Evolutionary conservation across 2,113 vertebrate species (phyloP), one percentile per base, ranked within the genome.

Genomic region (Speoplatyrhinus poulsoni): DNA sequence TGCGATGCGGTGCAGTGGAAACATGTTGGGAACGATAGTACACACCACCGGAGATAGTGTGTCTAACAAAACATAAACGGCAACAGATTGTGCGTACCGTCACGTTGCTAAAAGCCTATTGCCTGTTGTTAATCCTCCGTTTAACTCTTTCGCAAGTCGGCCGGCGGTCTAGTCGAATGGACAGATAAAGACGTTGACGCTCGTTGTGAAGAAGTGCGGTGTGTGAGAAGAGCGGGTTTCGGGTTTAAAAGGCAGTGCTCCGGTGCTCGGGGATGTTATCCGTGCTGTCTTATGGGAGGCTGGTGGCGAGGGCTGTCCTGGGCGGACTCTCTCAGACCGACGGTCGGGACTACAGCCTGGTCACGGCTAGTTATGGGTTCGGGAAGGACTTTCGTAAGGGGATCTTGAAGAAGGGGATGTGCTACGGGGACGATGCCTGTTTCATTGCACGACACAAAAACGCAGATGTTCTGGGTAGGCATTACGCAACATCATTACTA

Each of bases 361-460:
- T 99, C 87, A 96, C 94, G 10, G 98, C 98, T 65, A 97, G 96
- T 78, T 99, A 94, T 89, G 98, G 98, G 73, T 99, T 98, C 71
- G 98, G 96, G n/a, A 99, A 99, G 86, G 96, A 99, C 92, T 98
- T 98, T 91, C 94, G 97, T n/a, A 98, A 98, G 87, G 97, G 96
- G 85, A 98, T 98, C 87, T 91, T 99, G 49, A 99, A 99, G 94
- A 99, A 98, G 78, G 97, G 97, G 77, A 96, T 96, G 94, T 98
- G 98, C 88, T 99, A 99, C 77, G 98, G 98, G 7, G 98, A 99
- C 36, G 98, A 99, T 67, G 98, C 98, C 75, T 99, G 96, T 82
- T 99, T 99, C 85, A 95, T 98, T 69, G 96, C 96, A 54, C 90
- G 95, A 52, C 92, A 98, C 91, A 93, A 91, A 59, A 89, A 92